phyloP scores from a whole-genome alignment of 1,140 invertebrate species.

The Tetramorium alpestre region DNA sequence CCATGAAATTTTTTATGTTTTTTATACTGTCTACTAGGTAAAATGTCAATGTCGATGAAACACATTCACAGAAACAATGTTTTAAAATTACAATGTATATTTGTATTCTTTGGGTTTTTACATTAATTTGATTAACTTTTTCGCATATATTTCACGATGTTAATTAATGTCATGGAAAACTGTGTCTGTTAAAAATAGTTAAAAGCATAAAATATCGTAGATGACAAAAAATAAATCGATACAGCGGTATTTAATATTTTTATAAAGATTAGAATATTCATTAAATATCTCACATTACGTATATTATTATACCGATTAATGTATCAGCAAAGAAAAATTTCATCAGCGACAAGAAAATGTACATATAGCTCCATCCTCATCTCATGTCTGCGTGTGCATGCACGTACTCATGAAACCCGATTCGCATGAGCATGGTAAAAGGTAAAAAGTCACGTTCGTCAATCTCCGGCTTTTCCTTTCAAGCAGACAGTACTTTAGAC shows the following conservation, averaged over 20 bases:
- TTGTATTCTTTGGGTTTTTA: background rate
- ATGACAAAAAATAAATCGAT: background rate
- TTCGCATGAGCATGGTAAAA: background rate
- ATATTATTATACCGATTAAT: background rate
- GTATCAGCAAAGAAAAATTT: background rate
- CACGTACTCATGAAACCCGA: constrained; percentile 1
- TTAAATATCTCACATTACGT: background rate
- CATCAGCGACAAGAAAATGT: background rate
- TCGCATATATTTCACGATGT: background rate
- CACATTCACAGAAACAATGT: background rate
- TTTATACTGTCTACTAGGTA: background rate
- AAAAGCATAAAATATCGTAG: background rate
- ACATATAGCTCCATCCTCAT: background rate
- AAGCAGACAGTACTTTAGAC: background rate
- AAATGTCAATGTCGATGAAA: background rate
- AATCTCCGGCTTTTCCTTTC: constrained; percentile 25
- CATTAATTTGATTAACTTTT: background rate
- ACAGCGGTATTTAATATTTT: background rate
- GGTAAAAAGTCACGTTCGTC: constrained; percentile 26
- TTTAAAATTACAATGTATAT: background rate
- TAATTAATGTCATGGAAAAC: background rate
- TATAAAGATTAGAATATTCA: background rate
- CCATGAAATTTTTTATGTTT: background rate
- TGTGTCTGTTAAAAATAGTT: background rate
- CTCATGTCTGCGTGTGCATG: background rate